These are phyloP conservation scores for Drusus annulatus DNA, from an alignment of 1,140 invertebrate genomes.

Conservation along the genomic window DNA sequence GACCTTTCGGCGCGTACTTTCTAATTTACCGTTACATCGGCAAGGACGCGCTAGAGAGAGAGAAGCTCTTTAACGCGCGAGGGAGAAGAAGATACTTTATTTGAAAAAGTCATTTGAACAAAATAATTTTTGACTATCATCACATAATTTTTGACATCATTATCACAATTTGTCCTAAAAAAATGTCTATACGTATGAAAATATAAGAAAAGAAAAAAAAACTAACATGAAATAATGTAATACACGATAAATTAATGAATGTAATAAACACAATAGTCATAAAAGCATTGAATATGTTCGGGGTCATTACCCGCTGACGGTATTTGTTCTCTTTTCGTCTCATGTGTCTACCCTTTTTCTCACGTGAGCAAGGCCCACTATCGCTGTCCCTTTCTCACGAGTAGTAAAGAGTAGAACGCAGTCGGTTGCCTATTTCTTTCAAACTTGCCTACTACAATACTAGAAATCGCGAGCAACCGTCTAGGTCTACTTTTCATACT, in stretches of 20 bases:
- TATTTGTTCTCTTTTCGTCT: slow-evolving; percentile 47
- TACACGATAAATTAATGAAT: too few species aligned
- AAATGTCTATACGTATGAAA: too few species aligned
- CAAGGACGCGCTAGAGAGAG: slow-evolving; percentile 44
- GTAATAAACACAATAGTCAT: slow-evolving; percentile 17
- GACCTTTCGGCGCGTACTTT: slow-evolving; percentile 30
- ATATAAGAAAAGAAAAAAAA: too few species aligned
- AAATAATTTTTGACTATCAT: background rate
- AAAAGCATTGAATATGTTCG: slow-evolving; percentile 46
- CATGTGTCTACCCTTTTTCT: slow-evolving; percentile 11
- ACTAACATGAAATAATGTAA: too few species aligned
- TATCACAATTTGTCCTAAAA: too few species aligned
- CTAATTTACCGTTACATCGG: slow-evolving; percentile 49
- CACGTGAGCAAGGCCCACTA: background rate
- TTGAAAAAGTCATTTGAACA: background rate
- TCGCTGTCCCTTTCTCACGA: slow-evolving; percentile 3
- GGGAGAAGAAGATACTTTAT: background rate
- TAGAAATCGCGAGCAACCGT: slow-evolving; percentile 22
- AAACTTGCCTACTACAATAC: slow-evolving; percentile 26
- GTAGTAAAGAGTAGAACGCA: background rate
- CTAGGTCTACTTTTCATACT: slow-evolving; percentile 40
- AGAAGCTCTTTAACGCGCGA: slow-evolving; percentile 11
- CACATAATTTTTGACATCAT: too few species aligned
- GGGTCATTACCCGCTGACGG: slow-evolving; percentile 39
- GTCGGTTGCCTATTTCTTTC: slow-evolving; percentile 12